Evolutionary conservation across 2,888 invertebrate genomes (phyloP).

Genomic region (Epinotia bilunana): DNA sequence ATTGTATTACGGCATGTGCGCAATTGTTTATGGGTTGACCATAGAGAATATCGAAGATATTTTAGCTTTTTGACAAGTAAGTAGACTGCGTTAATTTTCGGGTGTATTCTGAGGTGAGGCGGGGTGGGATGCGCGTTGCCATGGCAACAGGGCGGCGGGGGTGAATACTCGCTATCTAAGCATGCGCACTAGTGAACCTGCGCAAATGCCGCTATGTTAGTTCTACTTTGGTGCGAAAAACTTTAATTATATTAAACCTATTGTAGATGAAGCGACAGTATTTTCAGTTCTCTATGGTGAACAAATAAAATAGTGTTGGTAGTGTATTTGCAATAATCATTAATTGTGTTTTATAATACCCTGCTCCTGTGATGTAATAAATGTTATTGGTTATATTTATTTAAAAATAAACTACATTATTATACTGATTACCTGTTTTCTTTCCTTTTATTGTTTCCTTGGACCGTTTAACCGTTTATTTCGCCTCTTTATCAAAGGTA

Average conservation of each 20-base stretch:
- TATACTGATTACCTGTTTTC: conserved; percentile 63
- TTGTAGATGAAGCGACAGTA: conserved; percentile 20
- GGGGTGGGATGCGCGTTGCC: too few species aligned
- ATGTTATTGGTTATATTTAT: conserved; percentile 85
- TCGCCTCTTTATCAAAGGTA: too few species aligned
- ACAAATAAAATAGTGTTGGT: conserved; percentile 54
- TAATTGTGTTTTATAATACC: conserved; percentile 82
- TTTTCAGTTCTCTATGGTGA: conserved; percentile 56
- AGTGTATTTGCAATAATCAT: conserved; percentile 66
- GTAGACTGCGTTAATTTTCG: not conserved
- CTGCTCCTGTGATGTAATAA: conserved; percentile 85
- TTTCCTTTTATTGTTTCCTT: conserved; percentile 37
- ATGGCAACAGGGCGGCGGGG: too few species aligned
- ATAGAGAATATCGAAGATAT: conserved; percentile 50
- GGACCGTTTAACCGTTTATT: not conserved
- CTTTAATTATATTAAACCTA: not conserved
- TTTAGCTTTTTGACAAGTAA: not conserved
- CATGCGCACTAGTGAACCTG: too few species aligned
- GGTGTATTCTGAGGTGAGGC: not conserved
- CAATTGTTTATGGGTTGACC: conserved; percentile 52
- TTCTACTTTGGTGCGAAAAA: not conserved
- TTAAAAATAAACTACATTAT: conserved; percentile 83
- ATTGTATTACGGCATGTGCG: conserved; percentile 69
- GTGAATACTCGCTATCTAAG: too few species aligned
- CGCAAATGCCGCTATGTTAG: not conserved